phyloP scores from a whole-genome alignment of 2,797 vertebrate species.

The Menidia menidia region DNA sequence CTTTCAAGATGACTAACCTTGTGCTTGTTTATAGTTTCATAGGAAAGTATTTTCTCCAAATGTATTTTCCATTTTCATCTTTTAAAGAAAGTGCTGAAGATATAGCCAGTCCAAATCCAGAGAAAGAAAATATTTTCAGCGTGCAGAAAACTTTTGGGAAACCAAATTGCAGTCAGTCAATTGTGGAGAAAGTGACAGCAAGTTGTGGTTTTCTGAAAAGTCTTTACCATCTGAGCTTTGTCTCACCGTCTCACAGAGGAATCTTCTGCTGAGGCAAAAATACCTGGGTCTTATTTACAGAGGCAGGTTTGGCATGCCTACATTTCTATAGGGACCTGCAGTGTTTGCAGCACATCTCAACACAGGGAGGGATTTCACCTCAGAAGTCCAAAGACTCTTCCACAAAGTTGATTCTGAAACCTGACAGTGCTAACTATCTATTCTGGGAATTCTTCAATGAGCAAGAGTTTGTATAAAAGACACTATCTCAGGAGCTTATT shows the following conservation, averaged over 20 bases:
- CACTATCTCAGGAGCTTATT: not conserved
- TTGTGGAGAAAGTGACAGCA: slow-evolving; percentile 6
- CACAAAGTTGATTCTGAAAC: not conserved
- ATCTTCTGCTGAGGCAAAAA: slow-evolving; percentile 8
- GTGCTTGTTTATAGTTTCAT: not conserved
- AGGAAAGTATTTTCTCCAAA: too few species aligned
- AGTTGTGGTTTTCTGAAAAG: slow-evolving; percentile 8
- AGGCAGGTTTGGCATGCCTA: slow-evolving; percentile 9
- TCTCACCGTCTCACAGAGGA: slow-evolving; percentile 14
- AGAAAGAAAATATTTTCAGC: not conserved
- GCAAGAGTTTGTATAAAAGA: not conserved
- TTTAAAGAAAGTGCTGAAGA: not conserved
- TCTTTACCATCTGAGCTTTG: slow-evolving; percentile 18
- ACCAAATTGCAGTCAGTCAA: not conserved
- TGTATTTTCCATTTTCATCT: too few species aligned
- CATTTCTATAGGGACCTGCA: slow-evolving; percentile 7
- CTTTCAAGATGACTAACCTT: too few species aligned
- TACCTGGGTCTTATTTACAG: slow-evolving; percentile 13
- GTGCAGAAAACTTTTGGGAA: not conserved
- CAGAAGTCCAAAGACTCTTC: slow-evolving; percentile 8
- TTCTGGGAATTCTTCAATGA: slow-evolving; percentile 9
- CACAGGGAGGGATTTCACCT: slow-evolving; percentile 1
- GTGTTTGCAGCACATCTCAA: slow-evolving; percentile 12
- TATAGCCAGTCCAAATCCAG: fast-evolving
- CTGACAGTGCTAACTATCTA: not conserved